These are phyloP conservation scores for Lepetodrilus schrolli DNA, from an alignment of 2,888 invertebrate species.

Conservation along the genomic window DNA sequence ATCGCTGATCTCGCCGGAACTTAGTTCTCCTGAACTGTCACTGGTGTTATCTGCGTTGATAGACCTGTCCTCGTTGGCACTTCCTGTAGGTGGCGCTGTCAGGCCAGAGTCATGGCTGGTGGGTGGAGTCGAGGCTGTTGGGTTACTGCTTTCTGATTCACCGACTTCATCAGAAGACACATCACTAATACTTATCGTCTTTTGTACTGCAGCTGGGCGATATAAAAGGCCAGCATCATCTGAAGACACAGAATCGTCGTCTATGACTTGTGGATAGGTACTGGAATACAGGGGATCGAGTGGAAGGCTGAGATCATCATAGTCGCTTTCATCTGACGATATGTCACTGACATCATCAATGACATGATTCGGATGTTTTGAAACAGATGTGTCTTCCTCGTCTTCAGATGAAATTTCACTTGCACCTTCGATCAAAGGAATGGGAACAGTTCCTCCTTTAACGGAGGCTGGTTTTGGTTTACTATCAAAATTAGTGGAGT, in stretches of 20 bases:
- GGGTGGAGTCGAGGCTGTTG: neutral
- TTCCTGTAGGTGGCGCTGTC: neutral
- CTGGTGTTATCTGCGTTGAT: neutral
- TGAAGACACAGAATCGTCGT: neutral
- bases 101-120: neutral
- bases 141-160: neutral
- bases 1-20: neutral
- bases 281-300: neutral
- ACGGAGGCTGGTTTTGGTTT: too few relatives aligned
- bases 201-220: neutral
- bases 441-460: too few relatives aligned
- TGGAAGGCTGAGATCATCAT: neutral
- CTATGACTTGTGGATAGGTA: neutral
- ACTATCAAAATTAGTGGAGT: too few relatives aligned
- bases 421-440: neutral
- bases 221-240: too few relatives aligned
- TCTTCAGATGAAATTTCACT: constrained; percentile 16
- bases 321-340: neutral
- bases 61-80: neutral
- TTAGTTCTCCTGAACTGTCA: neutral
- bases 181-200: neutral
- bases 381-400: neutral
- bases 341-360: constrained; percentile 12
- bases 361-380: neutral
- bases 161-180: neutral